Evolutionary conservation across 2,888 invertebrate genomes (phyloP).

Genomic region (Chrysolina americana): DNA sequence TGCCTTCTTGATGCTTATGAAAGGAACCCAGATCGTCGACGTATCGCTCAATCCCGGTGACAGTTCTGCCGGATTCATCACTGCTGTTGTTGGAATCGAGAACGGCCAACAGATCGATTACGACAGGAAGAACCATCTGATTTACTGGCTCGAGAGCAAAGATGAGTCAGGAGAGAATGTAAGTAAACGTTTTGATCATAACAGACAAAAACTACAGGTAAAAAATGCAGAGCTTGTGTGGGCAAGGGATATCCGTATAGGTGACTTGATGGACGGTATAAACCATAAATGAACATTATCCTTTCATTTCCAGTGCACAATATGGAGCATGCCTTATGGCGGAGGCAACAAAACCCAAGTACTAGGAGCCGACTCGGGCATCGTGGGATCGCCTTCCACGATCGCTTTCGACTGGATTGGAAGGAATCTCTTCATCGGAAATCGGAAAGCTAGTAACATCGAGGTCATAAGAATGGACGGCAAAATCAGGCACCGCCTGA

Average conservation of each 20-base stretch:
- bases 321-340: conserved; percentile 86
- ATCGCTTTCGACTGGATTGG: conserved; percentile 98
- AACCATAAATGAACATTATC: too few relatives aligned
- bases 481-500: conserved; percentile 85
- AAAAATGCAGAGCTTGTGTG: too few relatives aligned
- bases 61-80: conserved; percentile 83
- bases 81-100: conserved; percentile 90
- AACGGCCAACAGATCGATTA: conserved; percentile 93
- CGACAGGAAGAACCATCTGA: conserved; percentile 85
- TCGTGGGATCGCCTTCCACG: conserved; percentile 91
- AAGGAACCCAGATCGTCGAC: conserved; percentile 91
- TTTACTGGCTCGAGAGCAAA: conserved; percentile 91
- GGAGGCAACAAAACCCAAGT: conserved; percentile 90
- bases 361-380: conserved; percentile 85
- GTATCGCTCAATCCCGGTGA: conserved; percentile 84
- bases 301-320: conserved; percentile 77
- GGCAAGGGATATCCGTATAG: too few relatives aligned
- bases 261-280: too few relatives aligned
- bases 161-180: conserved; percentile 81
- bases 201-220: too few relatives aligned
- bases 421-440: conserved; percentile 93
- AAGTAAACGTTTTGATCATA: conserved; percentile 48
- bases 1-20: conserved; percentile 91
- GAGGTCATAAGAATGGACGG: conserved; percentile 91
- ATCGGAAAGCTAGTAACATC: conserved; percentile 90